These are phyloP conservation scores for Troilus luridus DNA, from an alignment of 2,888 invertebrate genomes.

Conservation along the genomic window DNA sequence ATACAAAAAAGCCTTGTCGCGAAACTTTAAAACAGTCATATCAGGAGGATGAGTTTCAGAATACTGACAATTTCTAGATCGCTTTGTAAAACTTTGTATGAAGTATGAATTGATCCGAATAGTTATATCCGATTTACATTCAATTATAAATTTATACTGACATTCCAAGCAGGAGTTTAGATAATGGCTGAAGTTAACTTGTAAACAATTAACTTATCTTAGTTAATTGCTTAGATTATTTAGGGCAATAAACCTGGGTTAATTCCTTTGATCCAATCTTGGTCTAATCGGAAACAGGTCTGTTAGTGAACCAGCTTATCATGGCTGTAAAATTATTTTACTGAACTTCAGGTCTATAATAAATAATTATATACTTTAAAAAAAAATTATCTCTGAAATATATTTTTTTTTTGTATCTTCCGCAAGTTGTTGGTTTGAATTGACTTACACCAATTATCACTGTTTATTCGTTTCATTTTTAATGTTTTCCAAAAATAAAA, in stretches of 20 bases:
- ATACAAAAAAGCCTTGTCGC: not conserved
- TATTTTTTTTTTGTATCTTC: too few species aligned
- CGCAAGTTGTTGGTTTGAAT: too few species aligned
- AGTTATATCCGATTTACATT: not conserved
- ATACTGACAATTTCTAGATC: not conserved
- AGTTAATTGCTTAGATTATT: not conserved
- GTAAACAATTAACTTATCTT: not conserved
- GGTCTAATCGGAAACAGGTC: not conserved
- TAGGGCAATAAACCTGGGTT: not conserved
- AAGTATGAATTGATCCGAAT: not conserved
- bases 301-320: not conserved
- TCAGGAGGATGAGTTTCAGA: not conserved
- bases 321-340: not conserved
- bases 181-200: not conserved
- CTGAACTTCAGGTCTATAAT: too few species aligned
- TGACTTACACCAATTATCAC: too few species aligned
- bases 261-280: constrained; percentile 4
- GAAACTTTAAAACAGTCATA: constrained; percentile 4
- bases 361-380: too few species aligned
- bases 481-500: too few species aligned
- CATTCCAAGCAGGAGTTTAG: not conserved
- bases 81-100: not conserved
- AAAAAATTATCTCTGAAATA: too few species aligned
- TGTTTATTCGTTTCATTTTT: too few species aligned
- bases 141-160: not conserved